Conservation (phyloP, 1,140 invertebrate species). For the Tetranychus urticae region DNA sequence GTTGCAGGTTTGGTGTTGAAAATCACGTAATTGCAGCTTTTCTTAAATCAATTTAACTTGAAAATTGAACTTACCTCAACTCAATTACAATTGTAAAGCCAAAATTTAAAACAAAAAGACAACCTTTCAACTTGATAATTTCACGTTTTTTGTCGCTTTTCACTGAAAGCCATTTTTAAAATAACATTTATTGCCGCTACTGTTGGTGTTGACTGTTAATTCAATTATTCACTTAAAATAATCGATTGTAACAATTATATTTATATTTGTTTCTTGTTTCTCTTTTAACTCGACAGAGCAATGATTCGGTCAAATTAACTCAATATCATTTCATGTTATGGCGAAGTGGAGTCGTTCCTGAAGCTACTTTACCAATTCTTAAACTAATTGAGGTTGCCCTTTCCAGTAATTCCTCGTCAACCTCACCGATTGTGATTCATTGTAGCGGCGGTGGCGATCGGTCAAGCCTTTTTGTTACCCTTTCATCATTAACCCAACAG, state of each 20-base stretch:
- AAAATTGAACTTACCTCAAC: no score
- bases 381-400: conserved; percentile 12
- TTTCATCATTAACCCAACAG: conserved; percentile 60
- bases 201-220: no score
- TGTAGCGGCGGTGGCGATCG: conserved; percentile 51
- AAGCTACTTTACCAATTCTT: conserved; percentile 9
- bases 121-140: neutral
- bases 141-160: neutral
- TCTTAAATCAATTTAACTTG: no score
- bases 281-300: neutral
- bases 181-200: no score
- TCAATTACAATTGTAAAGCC: no score
- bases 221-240: no score
- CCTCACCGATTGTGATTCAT: conserved; percentile 10
- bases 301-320: conserved; percentile 9
- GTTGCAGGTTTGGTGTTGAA: no score
- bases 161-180: neutral
- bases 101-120: no score
- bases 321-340: conserved; percentile 8
- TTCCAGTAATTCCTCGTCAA: neutral
- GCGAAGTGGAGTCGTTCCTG: conserved; percentile 9
- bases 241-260: no score
- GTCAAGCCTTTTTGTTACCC: conserved; percentile 62
- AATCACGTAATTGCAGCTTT: no score
- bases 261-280: neutral